A percentile compares a stretch with the other conserved stretches of the same genome.
Conservation (phyloP, 2,797 vertebrate genomes). For the Gallinago nigripennis region DNA sequence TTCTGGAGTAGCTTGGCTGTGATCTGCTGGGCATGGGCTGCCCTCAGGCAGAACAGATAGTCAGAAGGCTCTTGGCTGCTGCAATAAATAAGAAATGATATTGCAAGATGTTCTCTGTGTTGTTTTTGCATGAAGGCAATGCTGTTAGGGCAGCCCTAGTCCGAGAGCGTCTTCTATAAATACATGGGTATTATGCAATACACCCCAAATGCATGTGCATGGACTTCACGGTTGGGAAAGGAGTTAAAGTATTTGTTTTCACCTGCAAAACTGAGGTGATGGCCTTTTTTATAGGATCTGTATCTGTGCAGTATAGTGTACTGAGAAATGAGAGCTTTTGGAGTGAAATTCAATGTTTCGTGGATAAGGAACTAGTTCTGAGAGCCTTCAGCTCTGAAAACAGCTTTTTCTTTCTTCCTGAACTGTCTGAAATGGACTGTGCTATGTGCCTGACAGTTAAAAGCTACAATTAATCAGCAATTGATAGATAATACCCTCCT, state of each 20-base stretch:
- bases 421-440: not conserved
- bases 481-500: not conserved
- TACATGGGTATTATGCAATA: not conserved
- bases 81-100: not conserved
- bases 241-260: not conserved
- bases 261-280: not conserved
- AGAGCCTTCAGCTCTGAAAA: not conserved
- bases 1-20: not conserved
- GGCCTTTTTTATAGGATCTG: not conserved
- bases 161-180: not conserved
- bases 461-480: not conserved
- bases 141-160: not conserved
- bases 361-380: not conserved
- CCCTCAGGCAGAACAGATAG: not conserved
- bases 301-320: not conserved
- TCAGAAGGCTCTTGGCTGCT: not conserved
- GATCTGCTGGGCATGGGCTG: not conserved
- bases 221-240: not conserved
- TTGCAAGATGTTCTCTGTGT: not conserved
- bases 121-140: not conserved
- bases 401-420: not conserved
- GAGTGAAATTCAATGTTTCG: not conserved
- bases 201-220: accelerated
- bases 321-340: not conserved
- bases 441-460: not conserved